Evolutionary conservation across 2,113 vertebrate genomes (phyloP).

Genomic region (Poecile atricapillus): DNA sequence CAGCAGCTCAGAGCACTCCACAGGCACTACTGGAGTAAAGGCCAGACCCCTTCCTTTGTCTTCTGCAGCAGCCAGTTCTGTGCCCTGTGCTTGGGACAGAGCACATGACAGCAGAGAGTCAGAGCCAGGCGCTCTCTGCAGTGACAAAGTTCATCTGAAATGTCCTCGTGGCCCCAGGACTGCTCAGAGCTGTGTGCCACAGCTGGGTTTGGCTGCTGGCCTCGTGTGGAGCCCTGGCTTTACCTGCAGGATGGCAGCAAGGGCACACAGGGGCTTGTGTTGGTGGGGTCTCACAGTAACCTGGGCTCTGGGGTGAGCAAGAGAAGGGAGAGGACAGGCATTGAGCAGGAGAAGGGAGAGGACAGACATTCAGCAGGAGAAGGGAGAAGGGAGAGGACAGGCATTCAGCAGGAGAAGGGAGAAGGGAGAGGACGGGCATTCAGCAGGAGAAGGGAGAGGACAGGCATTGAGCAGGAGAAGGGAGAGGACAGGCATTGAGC

Average conservation of each 20-base stretch:
- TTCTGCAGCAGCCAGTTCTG: rapidly evolving
- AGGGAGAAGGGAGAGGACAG: too few relatives aligned
- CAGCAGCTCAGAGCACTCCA: neutral
- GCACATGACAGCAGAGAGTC: rapidly evolving
- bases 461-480: neutral
- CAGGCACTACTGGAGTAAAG: neutral
- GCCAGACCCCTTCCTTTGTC: neutral
- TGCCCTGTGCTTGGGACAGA: neutral
- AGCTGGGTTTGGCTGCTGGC: rapidly evolving
- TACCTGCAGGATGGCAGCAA: rapidly evolving
- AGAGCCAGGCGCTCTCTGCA: neutral
- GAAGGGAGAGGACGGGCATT: too few relatives aligned
- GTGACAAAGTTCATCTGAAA: neutral
- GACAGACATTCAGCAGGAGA: too few relatives aligned
- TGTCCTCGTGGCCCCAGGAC: rapidly evolving
- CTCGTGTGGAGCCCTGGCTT: rapidly evolving
- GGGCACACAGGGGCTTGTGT: rapidly evolving
- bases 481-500: neutral
- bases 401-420: too few relatives aligned
- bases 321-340: neutral
- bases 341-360: neutral
- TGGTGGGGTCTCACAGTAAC: rapidly evolving
- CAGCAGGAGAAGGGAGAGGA: too few relatives aligned
- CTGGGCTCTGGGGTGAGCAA: neutral
- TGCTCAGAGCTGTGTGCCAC: rapidly evolving